Percentiles rank a stretch among this genome's conserved stretches.
These are phyloP conservation scores for Microcaecilia unicolor DNA, from an alignment of 2,797 vertebrate species.

Conservation along the genomic window DNA sequence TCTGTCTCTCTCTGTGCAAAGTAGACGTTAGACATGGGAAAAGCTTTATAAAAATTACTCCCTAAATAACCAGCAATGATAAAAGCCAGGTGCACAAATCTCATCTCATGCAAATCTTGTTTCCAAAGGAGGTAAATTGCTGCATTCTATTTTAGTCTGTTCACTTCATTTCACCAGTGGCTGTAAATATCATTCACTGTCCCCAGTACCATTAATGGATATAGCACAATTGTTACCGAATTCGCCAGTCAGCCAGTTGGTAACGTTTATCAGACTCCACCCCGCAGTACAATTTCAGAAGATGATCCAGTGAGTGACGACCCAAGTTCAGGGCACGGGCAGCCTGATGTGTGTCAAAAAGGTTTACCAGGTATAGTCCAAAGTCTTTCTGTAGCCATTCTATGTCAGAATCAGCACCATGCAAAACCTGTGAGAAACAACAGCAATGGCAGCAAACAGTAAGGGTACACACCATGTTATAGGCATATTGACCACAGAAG, in stretches of 20 bases:
- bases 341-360: constrained; percentile 94
- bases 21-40: too few species aligned
- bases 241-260: constrained; percentile 94
- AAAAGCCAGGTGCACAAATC: too few species aligned
- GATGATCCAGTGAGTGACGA: constrained; percentile 81
- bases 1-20: too few species aligned
- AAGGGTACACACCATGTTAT: background rate
- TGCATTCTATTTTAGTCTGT: too few species aligned
- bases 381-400: constrained; percentile 97
- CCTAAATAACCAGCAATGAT: too few species aligned
- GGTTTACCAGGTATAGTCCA: constrained; percentile 84
- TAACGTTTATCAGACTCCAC: constrained; percentile 85
- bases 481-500: background rate
- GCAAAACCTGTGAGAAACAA: constrained; percentile 69
- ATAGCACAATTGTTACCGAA: too few species aligned
- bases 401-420: constrained; percentile 87
- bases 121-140: too few species aligned
- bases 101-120: too few species aligned
- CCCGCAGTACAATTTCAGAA: constrained; percentile 76
- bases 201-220: too few species aligned
- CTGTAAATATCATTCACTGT: too few species aligned
- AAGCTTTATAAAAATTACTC: too few species aligned
- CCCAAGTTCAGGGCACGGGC: constrained; percentile 80
- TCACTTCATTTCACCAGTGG: too few species aligned
- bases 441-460: background rate